Base-by-base conservation (phyloP, 2,113 vertebrate genomes). In the Gnathonemus longibarbis region DNA sequence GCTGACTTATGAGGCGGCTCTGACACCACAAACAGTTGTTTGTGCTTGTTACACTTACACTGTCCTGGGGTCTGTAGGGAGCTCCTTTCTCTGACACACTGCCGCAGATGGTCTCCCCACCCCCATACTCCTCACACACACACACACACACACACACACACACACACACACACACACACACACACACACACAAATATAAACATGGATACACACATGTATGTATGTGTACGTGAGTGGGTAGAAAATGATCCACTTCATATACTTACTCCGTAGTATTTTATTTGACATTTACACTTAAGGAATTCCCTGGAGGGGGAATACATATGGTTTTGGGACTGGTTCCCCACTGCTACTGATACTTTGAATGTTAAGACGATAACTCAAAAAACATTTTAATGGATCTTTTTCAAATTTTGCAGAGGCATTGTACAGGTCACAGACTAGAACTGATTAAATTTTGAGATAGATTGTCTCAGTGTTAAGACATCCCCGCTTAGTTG, bases 1-100 rank as follows among this genome's bases (percentile, higher is more conserved):
- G 66, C 35, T 90, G 91, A 91, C 84, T 88, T 90, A 88, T 89
- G 91, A 89, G 87, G 70, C 17, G 39, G 66, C 31, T 58, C 15
- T 8, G 52, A 87, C 83, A 70, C 90, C 56, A 74, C 46, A 91
- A 91, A 89, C 90, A 91, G 89, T 91, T 91, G 90, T 88, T 70
- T 90, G 88, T 86, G 89, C 45, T 84, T 66, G 83, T 77, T 77
- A 83, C 90, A 89, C 89, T 91, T 91, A 89, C 48, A 91, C 80
- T 86, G 48, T 89, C 77, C 27, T 48, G 27, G 56, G 90, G 77
- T 48, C 88, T 53, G 27, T 56, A 70, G 87, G 88, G 90, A 90
- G 77, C 31, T 42, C 50, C 50, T 42, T 87, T 31, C 17, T 39
- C 52, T 56, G 27, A 21, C 27, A 52, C 48, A 52, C 80, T n/a